These are phyloP conservation scores for Lasioglossum zephyrum DNA, from an alignment of 2,888 invertebrate species.

Conservation along the genomic window DNA sequence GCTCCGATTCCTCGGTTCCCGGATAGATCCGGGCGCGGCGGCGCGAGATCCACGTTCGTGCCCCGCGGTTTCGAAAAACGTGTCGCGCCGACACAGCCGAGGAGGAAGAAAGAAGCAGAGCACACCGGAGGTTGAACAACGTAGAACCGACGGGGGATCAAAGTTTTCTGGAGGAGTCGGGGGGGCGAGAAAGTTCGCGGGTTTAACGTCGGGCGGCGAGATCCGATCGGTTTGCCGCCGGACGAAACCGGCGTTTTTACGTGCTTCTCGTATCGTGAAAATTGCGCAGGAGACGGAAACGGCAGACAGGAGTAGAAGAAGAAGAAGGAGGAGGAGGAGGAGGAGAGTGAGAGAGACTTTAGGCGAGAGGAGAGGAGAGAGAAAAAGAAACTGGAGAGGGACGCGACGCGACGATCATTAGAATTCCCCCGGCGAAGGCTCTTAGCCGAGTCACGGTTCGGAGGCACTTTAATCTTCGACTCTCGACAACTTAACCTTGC, in stretches of 20 bases:
- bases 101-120: neutral
- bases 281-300: slow-evolving; percentile 17
- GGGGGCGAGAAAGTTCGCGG: slow-evolving; percentile 15
- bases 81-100: neutral
- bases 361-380: neutral
- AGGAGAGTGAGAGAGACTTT: neutral
- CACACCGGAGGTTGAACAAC: neutral
- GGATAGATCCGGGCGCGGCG: too few relatives aligned
- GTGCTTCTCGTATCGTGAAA: slow-evolving; percentile 55
- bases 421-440: slow-evolving; percentile 74
- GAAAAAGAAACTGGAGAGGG: slow-evolving; percentile 37
- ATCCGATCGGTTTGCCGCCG: slow-evolving; percentile 28
- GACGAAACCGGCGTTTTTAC: slow-evolving; percentile 2
- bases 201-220: neutral
- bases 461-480: slow-evolving; percentile 80
- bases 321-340: neutral
- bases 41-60: neutral
- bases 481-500: slow-evolving; percentile 76
- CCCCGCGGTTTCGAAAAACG: slow-evolving; percentile 2
- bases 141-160: neutral
- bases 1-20: slow-evolving; percentile 16
- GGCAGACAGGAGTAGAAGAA: neutral
- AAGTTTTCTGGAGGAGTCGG: neutral
- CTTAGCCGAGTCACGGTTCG: slow-evolving; percentile 71
- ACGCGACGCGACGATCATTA: slow-evolving; percentile 71